Base-by-base conservation (phyloP, 1,140 invertebrate genomes). In the Ceratina australensis region DNA sequence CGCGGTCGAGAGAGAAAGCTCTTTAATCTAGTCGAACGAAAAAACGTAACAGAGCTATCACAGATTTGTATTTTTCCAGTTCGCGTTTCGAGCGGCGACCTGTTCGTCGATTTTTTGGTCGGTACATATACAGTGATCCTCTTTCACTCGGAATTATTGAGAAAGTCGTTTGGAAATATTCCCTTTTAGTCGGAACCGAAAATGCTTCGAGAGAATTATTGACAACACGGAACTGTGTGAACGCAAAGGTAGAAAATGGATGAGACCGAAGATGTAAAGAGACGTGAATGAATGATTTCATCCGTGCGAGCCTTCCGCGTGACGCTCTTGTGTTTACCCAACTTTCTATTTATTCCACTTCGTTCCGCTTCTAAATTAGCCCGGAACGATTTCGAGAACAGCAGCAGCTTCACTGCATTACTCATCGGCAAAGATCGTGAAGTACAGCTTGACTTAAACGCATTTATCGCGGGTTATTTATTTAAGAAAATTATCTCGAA, bases 341-440 rank as follows among this genome's bases (percentile, higher is more conserved):
- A 57, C 64, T 75, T 68, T 68, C 73, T 75, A 67, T 68, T 68
- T 75, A 59, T 59, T 68, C 64, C 3, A 7, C 8, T 3, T n/a
- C 33, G 54, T 20, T 13, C 33, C 24, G 54, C 42, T 75, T 75
- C 54, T 49, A 49, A 59, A 68, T 49, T 59, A 59, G 42, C 33
- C 4, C 20, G 22, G 28, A 47, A 33, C 28, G 22, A 47, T 65
- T 65, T 7, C 7, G n/a, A n/a, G 18, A 49, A 22, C 7, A 2
- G 52, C 64, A 67, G 42, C 52, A 49, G 72, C 13, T 12, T 3
- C 20, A 10, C 10, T 10, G 22, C 13, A 49, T 60, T 49, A 60
- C 52, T 60, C 68, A 22, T 42, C 67, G 16, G 33, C 63, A 42
- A 5, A 22, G 0, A 28, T 57, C 52, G 18, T 57, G 22, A 69